Conservation (phyloP, 1,140 invertebrate species). For the Drosophila kikkawai region DNA sequence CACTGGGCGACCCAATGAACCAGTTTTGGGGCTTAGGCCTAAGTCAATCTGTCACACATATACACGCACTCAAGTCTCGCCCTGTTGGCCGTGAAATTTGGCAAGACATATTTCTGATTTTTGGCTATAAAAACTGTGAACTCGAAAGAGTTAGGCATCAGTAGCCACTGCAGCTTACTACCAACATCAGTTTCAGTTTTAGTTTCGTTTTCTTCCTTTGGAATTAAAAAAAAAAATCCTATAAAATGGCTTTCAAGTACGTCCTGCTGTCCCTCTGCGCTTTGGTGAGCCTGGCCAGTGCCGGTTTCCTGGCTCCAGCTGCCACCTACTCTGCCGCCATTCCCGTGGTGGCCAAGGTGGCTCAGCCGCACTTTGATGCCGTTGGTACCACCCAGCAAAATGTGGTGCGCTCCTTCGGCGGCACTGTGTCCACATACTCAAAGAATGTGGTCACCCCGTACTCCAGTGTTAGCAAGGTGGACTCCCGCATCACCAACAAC, state of each 20-base stretch:
- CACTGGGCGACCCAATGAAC: conserved; percentile 67
- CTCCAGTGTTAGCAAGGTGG: conserved; percentile 88
- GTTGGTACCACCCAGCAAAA: conserved; percentile 87
- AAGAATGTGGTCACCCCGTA: conserved; percentile 88
- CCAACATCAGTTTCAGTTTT: conserved; percentile 41
- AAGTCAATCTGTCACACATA: conserved; percentile 72
- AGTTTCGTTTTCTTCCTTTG: conserved; percentile 1
- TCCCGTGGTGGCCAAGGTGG: conserved; percentile 79
- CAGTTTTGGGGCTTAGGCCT: conserved; percentile 77
- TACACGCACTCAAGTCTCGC: conserved; percentile 11
- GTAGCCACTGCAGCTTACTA: conserved; percentile 53
- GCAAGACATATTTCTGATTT: conserved; percentile 35
- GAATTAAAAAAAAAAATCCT: neutral
- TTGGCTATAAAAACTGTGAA: conserved; percentile 63
- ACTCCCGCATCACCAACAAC: conserved; percentile 88
- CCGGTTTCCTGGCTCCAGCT: conserved; percentile 76
- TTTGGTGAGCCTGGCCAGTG: conserved; percentile 84
- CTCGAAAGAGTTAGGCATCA: conserved; percentile 54
- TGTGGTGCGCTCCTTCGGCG: conserved; percentile 86
- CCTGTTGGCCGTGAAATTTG: conserved; percentile 68
- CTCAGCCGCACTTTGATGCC: conserved; percentile 85
- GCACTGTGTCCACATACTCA: conserved; percentile 87
- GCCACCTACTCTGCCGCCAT: conserved; percentile 64
- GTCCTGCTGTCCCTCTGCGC: conserved; percentile 85
- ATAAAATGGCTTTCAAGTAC: conserved; percentile 83